Percentiles rank a stretch among this genome's conserved stretches.
Conservation (phyloP, 2,888 invertebrate genomes). For the Drosophila paracracens region DNA sequence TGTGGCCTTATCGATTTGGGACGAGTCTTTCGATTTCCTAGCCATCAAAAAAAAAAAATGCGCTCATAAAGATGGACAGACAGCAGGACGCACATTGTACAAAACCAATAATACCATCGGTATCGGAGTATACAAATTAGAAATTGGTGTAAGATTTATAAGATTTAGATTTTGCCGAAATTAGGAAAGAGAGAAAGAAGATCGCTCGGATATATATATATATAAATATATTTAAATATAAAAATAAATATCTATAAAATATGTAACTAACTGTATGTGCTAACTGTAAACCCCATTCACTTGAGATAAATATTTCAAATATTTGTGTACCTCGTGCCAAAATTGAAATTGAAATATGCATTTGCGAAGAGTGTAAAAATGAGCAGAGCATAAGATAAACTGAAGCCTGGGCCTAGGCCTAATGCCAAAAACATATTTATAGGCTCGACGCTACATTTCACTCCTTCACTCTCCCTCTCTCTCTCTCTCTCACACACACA, state of each 20-base stretch:
- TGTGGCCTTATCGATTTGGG: not conserved
- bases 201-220: not conserved
- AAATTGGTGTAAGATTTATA: not conserved
- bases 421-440: conserved; percentile 74
- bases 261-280: not conserved
- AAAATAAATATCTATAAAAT: not conserved
- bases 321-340: not conserved
- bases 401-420: conserved; percentile 61
- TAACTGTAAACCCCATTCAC: not conserved
- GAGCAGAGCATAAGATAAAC: conserved; percentile 30
- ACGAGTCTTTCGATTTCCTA: no score
- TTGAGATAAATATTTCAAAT: not conserved
- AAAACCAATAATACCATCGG: no score
- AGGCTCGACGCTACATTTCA: conserved; percentile 24
- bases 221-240: not conserved
- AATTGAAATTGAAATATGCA: conserved; percentile 18
- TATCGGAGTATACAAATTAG: not conserved
- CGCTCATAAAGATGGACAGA: not conserved
- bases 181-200: no score
- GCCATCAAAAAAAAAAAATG: no score
- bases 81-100: no score
- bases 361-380: conserved; percentile 3
- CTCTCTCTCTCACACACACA: not conserved
- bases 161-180: not conserved
- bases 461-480: conserved; percentile 2